phyloP scores from a whole-genome alignment of 2,797 vertebrate genomes.

The Bryconaethiops microstoma region DNA sequence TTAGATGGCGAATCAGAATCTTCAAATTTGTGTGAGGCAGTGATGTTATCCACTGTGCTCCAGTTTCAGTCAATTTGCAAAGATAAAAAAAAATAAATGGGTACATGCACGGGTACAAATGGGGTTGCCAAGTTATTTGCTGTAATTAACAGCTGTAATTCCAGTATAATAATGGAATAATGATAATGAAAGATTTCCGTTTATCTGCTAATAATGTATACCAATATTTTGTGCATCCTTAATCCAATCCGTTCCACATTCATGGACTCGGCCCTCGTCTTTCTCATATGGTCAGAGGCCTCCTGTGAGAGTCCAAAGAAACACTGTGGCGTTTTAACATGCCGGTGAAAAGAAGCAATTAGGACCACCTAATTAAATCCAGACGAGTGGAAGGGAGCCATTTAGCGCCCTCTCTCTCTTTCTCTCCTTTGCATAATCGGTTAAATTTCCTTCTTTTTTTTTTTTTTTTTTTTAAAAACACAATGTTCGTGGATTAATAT shows the following conservation, averaged over 20 bases:
- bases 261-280: neutral
- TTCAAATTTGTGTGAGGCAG: no score
- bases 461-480: conserved; percentile 40
- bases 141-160: no score
- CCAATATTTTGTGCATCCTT: neutral
- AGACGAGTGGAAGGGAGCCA: conserved; percentile 36
- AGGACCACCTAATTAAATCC: conserved; percentile 71
- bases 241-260: neutral
- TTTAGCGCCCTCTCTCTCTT: conserved; percentile 48
- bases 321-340: conserved; percentile 51
- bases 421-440: conserved; percentile 69
- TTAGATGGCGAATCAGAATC: no score
- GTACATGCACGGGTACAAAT: no score
- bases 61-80: no score
- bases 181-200: no score
- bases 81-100: no score
- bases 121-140: no score
- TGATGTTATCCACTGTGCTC: no score
- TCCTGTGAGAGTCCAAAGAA: neutral
- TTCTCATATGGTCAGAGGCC: neutral
- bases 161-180: no score
- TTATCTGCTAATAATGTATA: no score
- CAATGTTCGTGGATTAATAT: conserved; percentile 69
- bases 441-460: conserved; percentile 36
- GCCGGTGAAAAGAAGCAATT: conserved; percentile 69